A percentile compares a stretch with the other conserved stretches of the same genome.
phyloP scores from a whole-genome alignment of 2,888 invertebrate species.

The Noctua fimbriata region DNA sequence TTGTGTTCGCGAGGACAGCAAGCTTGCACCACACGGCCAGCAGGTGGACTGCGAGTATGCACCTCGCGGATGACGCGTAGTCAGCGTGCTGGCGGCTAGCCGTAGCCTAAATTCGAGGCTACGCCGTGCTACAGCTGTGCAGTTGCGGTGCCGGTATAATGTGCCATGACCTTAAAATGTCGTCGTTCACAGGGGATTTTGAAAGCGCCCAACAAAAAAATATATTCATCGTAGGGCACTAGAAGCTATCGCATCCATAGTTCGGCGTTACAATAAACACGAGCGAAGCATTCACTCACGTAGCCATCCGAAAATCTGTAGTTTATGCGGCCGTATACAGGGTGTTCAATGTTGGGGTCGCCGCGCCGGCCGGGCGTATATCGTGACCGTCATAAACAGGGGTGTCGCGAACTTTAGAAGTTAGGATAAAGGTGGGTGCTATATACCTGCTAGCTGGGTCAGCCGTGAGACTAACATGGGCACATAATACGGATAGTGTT shows the following conservation, averaged over 20 bases:
- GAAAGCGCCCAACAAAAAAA: constrained; percentile 5
- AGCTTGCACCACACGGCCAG: too few relatives aligned
- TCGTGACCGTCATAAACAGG: constrained; percentile 57
- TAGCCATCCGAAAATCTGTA: constrained; percentile 53
- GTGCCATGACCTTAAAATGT: too few relatives aligned
- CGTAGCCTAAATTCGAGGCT: too few relatives aligned
- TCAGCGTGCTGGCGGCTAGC: too few relatives aligned
- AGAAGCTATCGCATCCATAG: constrained; percentile 9
- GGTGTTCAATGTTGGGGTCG: constrained; percentile 42
- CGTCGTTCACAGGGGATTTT: background rate
- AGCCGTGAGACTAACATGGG: background rate
- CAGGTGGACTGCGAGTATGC: too few relatives aligned
- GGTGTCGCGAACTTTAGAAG: constrained; percentile 38
- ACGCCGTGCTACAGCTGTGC: too few relatives aligned
- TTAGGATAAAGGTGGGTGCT: constrained; percentile 33
- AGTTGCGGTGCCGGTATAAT: too few relatives aligned
- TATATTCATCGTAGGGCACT: constrained; percentile 14
- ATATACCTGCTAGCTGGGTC: background rate
- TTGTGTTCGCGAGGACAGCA: too few relatives aligned
- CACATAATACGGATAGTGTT: background rate
- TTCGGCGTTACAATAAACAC: constrained; percentile 43
- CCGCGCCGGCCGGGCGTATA: constrained; percentile 30
- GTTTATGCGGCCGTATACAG: constrained; percentile 48
- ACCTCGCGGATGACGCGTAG: too few relatives aligned
- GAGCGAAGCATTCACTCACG: constrained; percentile 43